These are phyloP conservation scores for Meda fulgida DNA, from an alignment of 2,797 vertebrate genomes.

Conservation along the genomic window DNA sequence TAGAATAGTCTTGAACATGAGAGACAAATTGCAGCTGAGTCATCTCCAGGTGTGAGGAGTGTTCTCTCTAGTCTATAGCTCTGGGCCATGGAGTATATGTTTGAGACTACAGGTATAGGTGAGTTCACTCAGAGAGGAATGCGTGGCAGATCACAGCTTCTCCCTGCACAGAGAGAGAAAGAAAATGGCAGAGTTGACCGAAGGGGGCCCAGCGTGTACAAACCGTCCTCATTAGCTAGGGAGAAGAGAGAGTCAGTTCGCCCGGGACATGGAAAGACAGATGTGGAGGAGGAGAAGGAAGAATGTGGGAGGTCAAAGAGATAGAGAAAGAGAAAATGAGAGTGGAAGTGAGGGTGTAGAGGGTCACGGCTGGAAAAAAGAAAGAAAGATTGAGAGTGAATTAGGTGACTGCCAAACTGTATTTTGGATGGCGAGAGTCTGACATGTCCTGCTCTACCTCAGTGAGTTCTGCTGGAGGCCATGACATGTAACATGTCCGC, in stretches of 20 bases:
- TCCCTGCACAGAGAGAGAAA: background rate
- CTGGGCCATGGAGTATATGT: slow-evolving; percentile 26
- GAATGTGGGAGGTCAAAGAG: slow-evolving; percentile 4
- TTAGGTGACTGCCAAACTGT: slow-evolving; percentile 34
- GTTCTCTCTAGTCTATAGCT: slow-evolving; percentile 37
- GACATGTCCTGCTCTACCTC: slow-evolving; percentile 60
- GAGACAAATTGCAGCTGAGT: slow-evolving; percentile 82
- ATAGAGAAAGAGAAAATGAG: slow-evolving; percentile 13
- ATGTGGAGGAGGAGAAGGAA: background rate
- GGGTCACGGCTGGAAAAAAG: slow-evolving; percentile 10
- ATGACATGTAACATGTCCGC: slow-evolving; percentile 65
- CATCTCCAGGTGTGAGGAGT: slow-evolving; percentile 74
- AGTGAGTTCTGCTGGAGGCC: slow-evolving; percentile 63
- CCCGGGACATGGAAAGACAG: slow-evolving; percentile 10
- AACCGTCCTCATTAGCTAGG: slow-evolving; percentile 68
- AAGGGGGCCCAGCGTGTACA: slow-evolving; percentile 70
- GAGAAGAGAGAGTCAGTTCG: slow-evolving; percentile 53
- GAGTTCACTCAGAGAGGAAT: slow-evolving; percentile 17
- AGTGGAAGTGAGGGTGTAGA: slow-evolving; percentile 34
- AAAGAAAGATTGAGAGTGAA: background rate
- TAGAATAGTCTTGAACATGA: slow-evolving; percentile 82
- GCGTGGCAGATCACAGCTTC: slow-evolving; percentile 10
- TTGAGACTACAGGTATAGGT: slow-evolving; percentile 42
- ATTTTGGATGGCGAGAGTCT: slow-evolving; percentile 36
- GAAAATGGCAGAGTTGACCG: slow-evolving; percentile 58